These are phyloP conservation scores for Cosmia trapezina DNA, from an alignment of 2,888 invertebrate genomes.

Conservation along the genomic window DNA sequence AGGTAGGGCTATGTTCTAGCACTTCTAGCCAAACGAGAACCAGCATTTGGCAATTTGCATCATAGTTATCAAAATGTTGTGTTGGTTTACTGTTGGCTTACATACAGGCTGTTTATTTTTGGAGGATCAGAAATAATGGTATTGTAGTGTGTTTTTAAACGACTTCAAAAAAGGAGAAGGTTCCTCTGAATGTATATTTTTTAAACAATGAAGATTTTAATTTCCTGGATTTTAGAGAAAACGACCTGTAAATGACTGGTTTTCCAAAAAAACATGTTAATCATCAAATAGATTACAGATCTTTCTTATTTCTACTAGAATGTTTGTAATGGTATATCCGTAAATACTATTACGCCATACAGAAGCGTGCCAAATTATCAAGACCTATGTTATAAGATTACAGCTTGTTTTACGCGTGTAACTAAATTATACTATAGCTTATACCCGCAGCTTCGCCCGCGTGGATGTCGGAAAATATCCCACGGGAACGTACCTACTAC, in stretches of 20 bases:
- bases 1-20: too few species aligned
- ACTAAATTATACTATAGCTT: conserved; percentile 10
- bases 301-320: background rate
- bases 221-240: background rate
- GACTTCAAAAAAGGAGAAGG: background rate
- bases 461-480: too few species aligned
- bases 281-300: background rate
- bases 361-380: conserved; percentile 47
- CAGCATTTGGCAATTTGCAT: background rate
- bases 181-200: background rate
- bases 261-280: background rate
- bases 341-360: conserved; percentile 12
- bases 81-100: background rate
- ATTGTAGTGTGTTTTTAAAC: background rate
- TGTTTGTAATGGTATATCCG: conserved; percentile 28
- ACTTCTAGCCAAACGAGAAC: too few species aligned
- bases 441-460: too few species aligned
- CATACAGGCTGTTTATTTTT: background rate
- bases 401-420: background rate
- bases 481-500: too few species aligned
- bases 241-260: background rate
- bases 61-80: background rate
- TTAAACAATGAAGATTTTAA: background rate
- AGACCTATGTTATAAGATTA: conserved; percentile 44
- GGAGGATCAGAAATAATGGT: background rate